These are phyloP conservation scores for Psittacara wagleri DNA, from an alignment of 2,113 vertebrate genomes.

Conservation along the genomic window DNA sequence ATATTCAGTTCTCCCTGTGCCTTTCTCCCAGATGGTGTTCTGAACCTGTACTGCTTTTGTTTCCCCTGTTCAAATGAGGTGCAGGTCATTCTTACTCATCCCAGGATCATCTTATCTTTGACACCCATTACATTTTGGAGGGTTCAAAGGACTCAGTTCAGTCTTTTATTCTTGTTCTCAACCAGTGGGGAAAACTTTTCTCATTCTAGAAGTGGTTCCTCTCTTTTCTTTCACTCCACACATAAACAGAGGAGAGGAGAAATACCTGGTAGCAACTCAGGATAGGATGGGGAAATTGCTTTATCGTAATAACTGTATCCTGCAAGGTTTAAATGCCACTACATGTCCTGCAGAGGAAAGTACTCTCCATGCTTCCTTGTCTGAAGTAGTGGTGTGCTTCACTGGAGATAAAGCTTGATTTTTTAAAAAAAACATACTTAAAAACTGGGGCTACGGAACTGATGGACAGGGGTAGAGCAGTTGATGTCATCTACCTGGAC, in stretches of 20 bases:
- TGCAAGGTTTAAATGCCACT: background rate
- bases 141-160: background rate
- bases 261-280: background rate
- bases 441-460: no score
- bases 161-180: background rate
- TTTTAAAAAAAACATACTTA: background rate
- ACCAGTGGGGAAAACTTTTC: background rate
- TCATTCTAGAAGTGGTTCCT: background rate
- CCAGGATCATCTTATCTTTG: background rate
- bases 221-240: background rate
- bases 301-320: background rate
- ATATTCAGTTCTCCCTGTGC: background rate
- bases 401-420: background rate
- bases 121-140: background rate
- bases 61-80: background rate
- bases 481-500: no score
- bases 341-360: background rate
- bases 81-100: background rate
- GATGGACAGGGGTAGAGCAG: no score
- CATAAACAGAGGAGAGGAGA: background rate
- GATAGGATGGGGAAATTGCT: background rate
- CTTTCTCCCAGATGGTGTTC: background rate
- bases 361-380: background rate
- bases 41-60: background rate
- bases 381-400: background rate